phyloP scores from a whole-genome alignment of 2,113 vertebrate genomes.

The Salvelinus alpinus region DNA sequence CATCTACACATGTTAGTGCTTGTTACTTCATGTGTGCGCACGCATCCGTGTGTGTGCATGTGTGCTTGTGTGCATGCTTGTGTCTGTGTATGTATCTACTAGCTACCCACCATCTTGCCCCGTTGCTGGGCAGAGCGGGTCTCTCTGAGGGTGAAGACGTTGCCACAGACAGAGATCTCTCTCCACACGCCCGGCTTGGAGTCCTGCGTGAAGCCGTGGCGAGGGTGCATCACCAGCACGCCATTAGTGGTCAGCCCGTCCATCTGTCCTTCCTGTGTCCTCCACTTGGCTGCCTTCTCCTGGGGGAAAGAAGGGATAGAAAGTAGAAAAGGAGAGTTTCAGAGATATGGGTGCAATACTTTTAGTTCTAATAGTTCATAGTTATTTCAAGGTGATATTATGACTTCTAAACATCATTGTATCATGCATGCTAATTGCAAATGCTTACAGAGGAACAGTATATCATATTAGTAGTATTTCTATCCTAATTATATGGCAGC shows the following conservation, averaged over 20 bases:
- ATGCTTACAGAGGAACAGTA: too few relatives aligned
- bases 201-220: slow-evolving; percentile 84
- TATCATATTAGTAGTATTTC: too few relatives aligned
- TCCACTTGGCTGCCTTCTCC: slow-evolving; percentile 90
- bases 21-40: too few relatives aligned
- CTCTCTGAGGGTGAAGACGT: slow-evolving; percentile 85
- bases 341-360: too few relatives aligned
- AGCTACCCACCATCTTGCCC: slow-evolving; percentile 80
- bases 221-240: slow-evolving; percentile 87
- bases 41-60: not conserved
- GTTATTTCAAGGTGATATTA: too few relatives aligned
- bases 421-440: too few relatives aligned
- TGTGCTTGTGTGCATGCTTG: not conserved
- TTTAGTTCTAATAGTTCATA: too few relatives aligned
- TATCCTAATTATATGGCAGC: too few relatives aligned
- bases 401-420: too few relatives aligned
- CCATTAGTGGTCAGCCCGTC: slow-evolving; percentile 88
- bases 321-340: too few relatives aligned
- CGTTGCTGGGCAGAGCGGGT: slow-evolving; percentile 85
- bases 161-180: slow-evolving; percentile 89
- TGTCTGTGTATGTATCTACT: not conserved
- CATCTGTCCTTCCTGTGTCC: slow-evolving; percentile 85
- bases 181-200: slow-evolving; percentile 85
- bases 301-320: slow-evolving; percentile 33
- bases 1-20: not conserved